Base-by-base conservation (phyloP, 2,797 vertebrate species). In the Ctenopoma kingsleyae region DNA sequence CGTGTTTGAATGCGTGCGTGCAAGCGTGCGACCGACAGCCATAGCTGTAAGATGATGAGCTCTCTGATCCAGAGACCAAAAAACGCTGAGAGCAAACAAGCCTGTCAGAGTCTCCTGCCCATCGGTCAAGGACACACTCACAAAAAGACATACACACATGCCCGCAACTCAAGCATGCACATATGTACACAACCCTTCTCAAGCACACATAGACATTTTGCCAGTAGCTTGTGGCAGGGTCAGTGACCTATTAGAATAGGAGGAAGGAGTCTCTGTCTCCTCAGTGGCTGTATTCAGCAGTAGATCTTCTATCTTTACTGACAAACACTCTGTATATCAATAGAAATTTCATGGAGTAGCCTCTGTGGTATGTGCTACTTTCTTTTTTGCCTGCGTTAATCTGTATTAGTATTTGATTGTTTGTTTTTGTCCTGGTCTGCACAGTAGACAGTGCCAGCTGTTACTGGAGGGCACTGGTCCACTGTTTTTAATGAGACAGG, bases 101-200 rank as follows among this genome's bases (percentile, higher is more conserved):
- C 68, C 77, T 86, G 86, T 88, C 88, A 91, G 74, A 90, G 84
- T 87, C 87, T 89, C 85, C 88, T 91, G 89, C 85, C 90, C 88
- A 84, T 80, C 22, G 86, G 88, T 86, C 91, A 93, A 90, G 88
- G 89, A 75, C 85, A 83, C 74, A 82, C 75, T 58, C 74, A 64
- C 47, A 58, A 56, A 53, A 56, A 53, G 12, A 49, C 46, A 65
- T 20, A 78, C 22, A 59, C 76, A 80, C 67, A 84, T n/a, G 17
- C 52, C 47, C 40, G n/a, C 71, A 83, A 81, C 52, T 77, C 72
- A 81, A 78, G 74, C 80, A 80, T 80, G 57, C 79, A 73, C 73
- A 61, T 67, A 85, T 75, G 64, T 74, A 62, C 73, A 77, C 82
- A 86, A 43, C 55, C 62, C 67, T 70, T 80, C 73, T 79, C 59